Conservation (phyloP, 2,797 vertebrate species). For the Scolopax bukidnonensis region DNA sequence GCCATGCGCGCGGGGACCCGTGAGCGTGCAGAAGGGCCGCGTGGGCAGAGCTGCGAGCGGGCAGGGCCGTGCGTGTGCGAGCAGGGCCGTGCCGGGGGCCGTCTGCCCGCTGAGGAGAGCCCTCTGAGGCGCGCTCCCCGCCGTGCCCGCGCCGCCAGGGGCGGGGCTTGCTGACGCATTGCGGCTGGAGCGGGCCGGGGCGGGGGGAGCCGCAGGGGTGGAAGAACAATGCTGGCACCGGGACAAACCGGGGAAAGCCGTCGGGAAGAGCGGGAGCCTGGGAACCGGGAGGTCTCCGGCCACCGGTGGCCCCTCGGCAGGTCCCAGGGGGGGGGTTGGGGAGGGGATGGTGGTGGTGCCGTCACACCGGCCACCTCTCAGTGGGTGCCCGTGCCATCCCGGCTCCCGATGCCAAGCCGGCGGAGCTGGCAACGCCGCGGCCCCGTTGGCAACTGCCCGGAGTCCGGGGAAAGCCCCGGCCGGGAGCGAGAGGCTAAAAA, state of each 20-base stretch:
- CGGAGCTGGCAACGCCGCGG: neutral
- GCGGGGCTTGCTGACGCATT: slow-evolving; percentile 51
- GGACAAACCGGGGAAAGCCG: neutral
- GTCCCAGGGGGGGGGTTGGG: too few relatives aligned
- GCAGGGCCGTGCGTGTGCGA: neutral
- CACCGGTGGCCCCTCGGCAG: neutral
- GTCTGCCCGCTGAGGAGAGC: too few relatives aligned
- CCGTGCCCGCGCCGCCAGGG: neutral
- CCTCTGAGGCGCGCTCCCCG: neutral
- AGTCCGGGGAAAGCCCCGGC: neutral
- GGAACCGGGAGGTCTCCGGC: neutral
- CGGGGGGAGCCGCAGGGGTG: neutral
- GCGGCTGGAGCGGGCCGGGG: slow-evolving; percentile 21
- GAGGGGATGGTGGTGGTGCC: neutral
- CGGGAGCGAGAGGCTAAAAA: neutral
- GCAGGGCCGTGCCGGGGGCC: neutral
- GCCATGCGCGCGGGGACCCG: too few relatives aligned
- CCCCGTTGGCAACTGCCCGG: neutral
- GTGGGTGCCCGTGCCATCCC: accelerated
- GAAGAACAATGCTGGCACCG: slow-evolving; percentile 50
- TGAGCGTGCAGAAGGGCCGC: too few relatives aligned
- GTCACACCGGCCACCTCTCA: accelerated
- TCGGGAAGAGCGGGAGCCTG: neutral
- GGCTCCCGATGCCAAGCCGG: neutral
- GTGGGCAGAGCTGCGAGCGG: neutral